Percentiles rank a stretch among this genome's conserved stretches.
These are phyloP conservation scores for Syritta pipiens DNA, from an alignment of 2,888 invertebrate genomes.

Conservation along the genomic window DNA sequence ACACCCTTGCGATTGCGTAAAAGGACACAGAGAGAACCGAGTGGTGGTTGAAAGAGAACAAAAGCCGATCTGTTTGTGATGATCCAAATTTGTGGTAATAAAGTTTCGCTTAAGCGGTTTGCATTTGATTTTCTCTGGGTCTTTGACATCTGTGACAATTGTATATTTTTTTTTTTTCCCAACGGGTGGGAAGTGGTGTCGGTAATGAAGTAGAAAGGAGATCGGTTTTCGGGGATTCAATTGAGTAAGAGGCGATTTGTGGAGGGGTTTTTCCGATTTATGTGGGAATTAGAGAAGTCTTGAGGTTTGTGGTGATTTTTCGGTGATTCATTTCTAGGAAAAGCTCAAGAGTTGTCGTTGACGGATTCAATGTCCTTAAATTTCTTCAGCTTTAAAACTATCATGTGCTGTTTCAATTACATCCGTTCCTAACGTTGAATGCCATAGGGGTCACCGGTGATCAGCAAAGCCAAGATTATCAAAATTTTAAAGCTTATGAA, in stretches of 20 bases:
- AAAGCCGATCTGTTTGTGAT: conserved; percentile 66
- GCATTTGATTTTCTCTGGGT: conserved; percentile 1
- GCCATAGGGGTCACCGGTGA: too few relatives aligned
- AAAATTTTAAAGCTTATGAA: too few relatives aligned
- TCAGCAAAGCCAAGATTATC: too few relatives aligned
- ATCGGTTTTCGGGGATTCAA: conserved; percentile 67
- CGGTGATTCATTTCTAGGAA: too few relatives aligned
- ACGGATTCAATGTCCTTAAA: too few relatives aligned
- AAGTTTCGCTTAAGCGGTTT: conserved; percentile 43
- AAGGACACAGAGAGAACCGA: conserved; percentile 29
- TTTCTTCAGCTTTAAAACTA: too few relatives aligned
- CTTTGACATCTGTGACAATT: conserved; percentile 19
- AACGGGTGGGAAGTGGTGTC: too few relatives aligned
- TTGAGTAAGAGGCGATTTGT: conserved; percentile 45
- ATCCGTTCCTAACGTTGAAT: too few relatives aligned
- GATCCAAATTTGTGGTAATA: conserved; percentile 59
- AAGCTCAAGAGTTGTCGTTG: too few relatives aligned
- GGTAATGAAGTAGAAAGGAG: conserved; percentile 70
- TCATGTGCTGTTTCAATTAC: too few relatives aligned
- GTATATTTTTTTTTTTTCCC: too few relatives aligned
- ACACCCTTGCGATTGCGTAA: conserved; percentile 59
- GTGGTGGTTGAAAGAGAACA: conserved; percentile 24
- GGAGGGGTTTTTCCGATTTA: conserved; percentile 5
- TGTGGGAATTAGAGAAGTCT: conserved; percentile 6
- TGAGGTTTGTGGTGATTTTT: too few relatives aligned